These are phyloP conservation scores for Eurosta solidaginis DNA, from an alignment of 1,140 invertebrate genomes.

Conservation along the genomic window DNA sequence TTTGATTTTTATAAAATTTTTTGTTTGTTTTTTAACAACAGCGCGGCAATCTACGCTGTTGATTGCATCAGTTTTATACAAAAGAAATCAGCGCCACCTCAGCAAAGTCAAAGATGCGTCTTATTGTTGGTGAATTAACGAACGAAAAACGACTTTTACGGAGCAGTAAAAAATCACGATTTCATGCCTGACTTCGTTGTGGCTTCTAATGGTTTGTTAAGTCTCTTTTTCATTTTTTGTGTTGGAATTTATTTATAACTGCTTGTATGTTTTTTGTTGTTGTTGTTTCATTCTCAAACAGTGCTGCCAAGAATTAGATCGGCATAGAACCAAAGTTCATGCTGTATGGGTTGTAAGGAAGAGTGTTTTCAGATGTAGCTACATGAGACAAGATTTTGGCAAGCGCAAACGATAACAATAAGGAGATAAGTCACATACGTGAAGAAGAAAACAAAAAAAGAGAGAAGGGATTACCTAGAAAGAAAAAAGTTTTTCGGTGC, in stretches of 20 bases:
- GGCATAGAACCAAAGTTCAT: background rate
- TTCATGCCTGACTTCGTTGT: constrained; percentile 14
- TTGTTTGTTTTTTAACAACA: background rate
- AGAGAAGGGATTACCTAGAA: background rate
- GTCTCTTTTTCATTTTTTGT: background rate
- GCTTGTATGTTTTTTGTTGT: too few species aligned
- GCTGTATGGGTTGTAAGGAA: background rate
- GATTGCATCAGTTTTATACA: constrained; percentile 12
- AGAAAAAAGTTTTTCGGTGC: background rate
- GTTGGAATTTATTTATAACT: background rate
- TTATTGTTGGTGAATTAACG: background rate
- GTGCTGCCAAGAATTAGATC: constrained; percentile 10
- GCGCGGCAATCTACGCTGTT: background rate
- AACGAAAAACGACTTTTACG: constrained; percentile 16
- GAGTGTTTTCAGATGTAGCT: background rate
- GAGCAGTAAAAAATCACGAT: constrained; percentile 10
- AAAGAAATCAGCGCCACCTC: constrained; percentile 17
- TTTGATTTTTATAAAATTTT: background rate
- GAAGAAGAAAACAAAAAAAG: background rate
- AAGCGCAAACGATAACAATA: background rate
- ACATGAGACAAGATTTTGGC: constrained; percentile 3
- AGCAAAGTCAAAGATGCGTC: background rate
- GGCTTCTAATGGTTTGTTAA: constrained; percentile 18
- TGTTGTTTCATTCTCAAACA: background rate
- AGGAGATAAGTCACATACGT: too few species aligned